phyloP scores from a whole-genome alignment of 2,888 invertebrate species.

The Apeira syringaria region DNA sequence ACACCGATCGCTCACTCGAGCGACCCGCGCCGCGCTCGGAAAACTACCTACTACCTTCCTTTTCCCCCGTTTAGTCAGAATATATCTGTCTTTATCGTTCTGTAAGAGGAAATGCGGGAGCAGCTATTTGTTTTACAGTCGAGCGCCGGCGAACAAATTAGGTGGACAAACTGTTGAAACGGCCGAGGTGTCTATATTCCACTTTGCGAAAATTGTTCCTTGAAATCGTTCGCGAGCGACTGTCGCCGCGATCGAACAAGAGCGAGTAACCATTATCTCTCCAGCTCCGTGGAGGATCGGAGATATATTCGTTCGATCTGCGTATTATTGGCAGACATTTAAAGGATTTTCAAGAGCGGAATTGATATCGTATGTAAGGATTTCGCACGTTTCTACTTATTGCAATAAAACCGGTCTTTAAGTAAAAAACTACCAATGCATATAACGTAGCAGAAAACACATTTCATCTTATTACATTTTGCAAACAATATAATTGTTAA shows the following conservation, averaged over 20 bases:
- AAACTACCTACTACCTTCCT: slow-evolving; percentile 67
- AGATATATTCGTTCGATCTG: slow-evolving; percentile 56
- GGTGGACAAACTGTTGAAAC: slow-evolving; percentile 82
- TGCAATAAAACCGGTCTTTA: too few relatives aligned
- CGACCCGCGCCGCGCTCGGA: slow-evolving; percentile 51
- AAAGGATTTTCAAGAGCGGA: slow-evolving; percentile 54
- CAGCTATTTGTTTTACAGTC: slow-evolving; percentile 81
- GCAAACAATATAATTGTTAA: too few relatives aligned
- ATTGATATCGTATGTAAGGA: slow-evolving; percentile 43
- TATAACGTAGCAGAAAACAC: too few relatives aligned
- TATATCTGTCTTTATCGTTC: slow-evolving; percentile 68
- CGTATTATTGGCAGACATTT: slow-evolving; percentile 61
- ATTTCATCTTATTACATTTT: too few relatives aligned
- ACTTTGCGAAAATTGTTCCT: slow-evolving; percentile 71
- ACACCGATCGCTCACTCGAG: slow-evolving; percentile 72
- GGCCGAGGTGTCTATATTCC: slow-evolving; percentile 79
- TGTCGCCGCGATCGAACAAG: slow-evolving; percentile 64
- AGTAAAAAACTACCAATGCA: too few relatives aligned
- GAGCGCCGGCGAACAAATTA: slow-evolving; percentile 81
- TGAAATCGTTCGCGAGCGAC: slow-evolving; percentile 61
- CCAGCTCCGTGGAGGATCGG: slow-evolving; percentile 48
- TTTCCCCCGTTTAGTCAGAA: slow-evolving; percentile 55
- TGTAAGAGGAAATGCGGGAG: slow-evolving; percentile 68
- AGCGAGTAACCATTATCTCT: slow-evolving; percentile 74
- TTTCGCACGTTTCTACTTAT: slow-evolving; percentile 16